Conservation (phyloP, 2,113 vertebrate genomes). For the Oreochromis tanganicae region DNA sequence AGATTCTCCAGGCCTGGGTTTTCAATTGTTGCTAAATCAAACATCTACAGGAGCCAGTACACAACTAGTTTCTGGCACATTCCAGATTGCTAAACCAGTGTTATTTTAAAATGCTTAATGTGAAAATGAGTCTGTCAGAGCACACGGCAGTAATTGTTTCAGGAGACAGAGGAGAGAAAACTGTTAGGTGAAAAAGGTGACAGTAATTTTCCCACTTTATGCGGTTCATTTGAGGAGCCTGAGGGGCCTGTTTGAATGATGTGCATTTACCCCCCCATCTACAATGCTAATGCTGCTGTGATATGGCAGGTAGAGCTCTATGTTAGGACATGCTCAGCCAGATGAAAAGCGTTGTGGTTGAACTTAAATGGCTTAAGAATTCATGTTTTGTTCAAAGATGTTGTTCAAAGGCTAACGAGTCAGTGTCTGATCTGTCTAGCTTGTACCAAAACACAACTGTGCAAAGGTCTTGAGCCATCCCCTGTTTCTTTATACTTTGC, state of each 20-base stretch:
- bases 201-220: conserved; percentile 40
- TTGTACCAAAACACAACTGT: not conserved
- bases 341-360: not conserved
- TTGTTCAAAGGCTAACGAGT: not conserved
- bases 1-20: conserved; percentile 47
- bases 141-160: conserved; percentile 28
- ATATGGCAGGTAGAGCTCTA: conserved; percentile 6
- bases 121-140: conserved; percentile 37
- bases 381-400: not conserved
- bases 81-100: not conserved
- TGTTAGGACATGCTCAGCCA: conserved; percentile 13
- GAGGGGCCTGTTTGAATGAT: conserved; percentile 41
- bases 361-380: not conserved
- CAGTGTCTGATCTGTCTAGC: not conserved
- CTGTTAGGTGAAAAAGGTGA: conserved; percentile 45
- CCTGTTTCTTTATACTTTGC: not conserved
- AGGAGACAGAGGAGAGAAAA: conserved; percentile 38
- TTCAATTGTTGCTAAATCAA: conserved; percentile 47
- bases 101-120: conserved; percentile 32
- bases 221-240: conserved; percentile 38
- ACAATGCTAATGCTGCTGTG: not conserved
- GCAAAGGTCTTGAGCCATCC: not conserved
- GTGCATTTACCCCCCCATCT: conserved; percentile 8
- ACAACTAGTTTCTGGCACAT: not conserved
- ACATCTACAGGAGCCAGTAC: not conserved